A percentile compares a stretch with the other conserved stretches of the same genome.
Conservation (phyloP, 2,113 vertebrate species). For the Oenanthe melanoleuca region DNA sequence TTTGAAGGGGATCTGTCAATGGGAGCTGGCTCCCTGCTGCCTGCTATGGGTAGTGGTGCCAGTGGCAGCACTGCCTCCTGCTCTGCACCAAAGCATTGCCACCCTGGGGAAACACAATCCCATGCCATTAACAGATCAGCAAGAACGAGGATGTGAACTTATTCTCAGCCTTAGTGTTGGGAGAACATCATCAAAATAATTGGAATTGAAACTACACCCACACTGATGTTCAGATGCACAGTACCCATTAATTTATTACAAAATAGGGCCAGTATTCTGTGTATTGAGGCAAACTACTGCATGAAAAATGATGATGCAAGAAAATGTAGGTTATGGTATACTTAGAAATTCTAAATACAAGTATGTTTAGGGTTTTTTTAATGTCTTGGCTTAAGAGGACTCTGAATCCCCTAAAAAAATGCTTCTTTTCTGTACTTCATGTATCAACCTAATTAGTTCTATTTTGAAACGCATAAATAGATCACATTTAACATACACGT, state of each 20-base stretch:
- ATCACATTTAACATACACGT: background rate
- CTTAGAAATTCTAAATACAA: background rate
- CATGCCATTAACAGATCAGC: background rate
- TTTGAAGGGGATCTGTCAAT: rapidly evolving
- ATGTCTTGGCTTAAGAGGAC: background rate
- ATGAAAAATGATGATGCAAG: background rate
- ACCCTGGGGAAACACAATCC: background rate
- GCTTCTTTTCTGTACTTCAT: background rate
- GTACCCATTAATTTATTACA: background rate
- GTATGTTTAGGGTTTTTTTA: background rate
- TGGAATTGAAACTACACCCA: background rate
- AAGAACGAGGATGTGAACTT: background rate
- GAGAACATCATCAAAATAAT: background rate
- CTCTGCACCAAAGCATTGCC: background rate
- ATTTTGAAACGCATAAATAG: background rate
- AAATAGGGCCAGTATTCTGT: background rate
- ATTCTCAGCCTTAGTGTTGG: background rate
- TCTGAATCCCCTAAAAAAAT: background rate
- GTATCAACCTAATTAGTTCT: background rate
- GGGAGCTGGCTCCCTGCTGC: background rate
- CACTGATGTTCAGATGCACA: background rate
- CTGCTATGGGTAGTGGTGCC: rapidly evolving
- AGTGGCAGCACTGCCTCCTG: background rate
- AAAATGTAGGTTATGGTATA: rapidly evolving
- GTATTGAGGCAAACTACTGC: background rate